Evolutionary conservation across 2,888 invertebrate genomes (phyloP), one percentile per base, ranked within the genome.

Genomic region (Arge pagana): DNA sequence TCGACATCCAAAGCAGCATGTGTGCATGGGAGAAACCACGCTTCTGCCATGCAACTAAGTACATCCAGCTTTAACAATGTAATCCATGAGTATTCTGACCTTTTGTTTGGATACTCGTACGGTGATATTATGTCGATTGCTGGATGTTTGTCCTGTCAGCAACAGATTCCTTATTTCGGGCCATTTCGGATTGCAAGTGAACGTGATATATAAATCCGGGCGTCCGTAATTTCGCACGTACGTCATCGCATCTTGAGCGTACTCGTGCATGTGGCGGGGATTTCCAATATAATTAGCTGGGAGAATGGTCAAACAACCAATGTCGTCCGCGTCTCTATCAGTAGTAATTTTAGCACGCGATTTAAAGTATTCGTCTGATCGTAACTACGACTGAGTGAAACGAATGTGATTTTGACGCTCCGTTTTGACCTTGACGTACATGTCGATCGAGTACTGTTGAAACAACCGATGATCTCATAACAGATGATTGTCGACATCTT

Each of bases 401-500:
- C 68, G 58, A 24, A 71, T 55, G 51, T 52, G 75, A 8, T 35
- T 26, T 8, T 76, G 50, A n/a, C 68, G 61, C 52, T 74, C 66
- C 6, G 54, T 61, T 57, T 77, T 72, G 21, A 73, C 64, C 58
- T 72, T 73, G 0, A 59, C 70, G 59, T 69, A 75, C 65, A 66
- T 62, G 54, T 77, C 73, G 13, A 76, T 71, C 15, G 64, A 41
- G 42, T 56, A 74, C 53, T 76, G 72, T 37, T 68, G 65, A 33
- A 65, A 67, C 3, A 74, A 56, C 41, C 58, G 50, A 4, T 65
- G 55, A 50, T 59, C 66, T 52, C 52, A n/a, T n/a, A 63, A 28
- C 23, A 67, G 50, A 35, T 57, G 24, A 53, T 66, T 67, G 48
- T 55, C 54, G 13, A 36, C 48, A 13, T n/a, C n/a, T n/a, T n/a